Conservation (phyloP, 2,113 vertebrate species). For the Pteruthius melanotis region DNA sequence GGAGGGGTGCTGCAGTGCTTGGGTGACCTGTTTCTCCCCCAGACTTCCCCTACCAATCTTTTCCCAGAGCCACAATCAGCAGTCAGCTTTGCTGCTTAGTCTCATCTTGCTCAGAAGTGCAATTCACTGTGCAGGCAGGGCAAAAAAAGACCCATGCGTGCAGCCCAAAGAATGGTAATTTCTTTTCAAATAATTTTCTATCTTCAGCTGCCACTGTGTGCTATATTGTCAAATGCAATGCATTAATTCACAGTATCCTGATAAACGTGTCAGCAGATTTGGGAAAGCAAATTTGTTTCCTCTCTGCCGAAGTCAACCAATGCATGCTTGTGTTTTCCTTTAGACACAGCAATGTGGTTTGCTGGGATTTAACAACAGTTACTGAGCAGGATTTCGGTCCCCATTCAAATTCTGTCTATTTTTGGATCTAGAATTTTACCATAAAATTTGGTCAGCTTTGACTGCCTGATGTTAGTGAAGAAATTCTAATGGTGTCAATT, state of each 20-base stretch:
- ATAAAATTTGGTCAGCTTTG: neutral
- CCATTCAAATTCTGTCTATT: neutral
- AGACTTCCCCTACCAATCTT: neutral
- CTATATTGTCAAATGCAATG: neutral
- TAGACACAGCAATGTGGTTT: neutral
- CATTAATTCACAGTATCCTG: neutral
- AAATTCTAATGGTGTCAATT: neutral
- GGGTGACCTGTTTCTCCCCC: neutral
- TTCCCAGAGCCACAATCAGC: neutral
- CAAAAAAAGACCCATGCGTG: neutral
- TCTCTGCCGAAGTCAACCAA: neutral
- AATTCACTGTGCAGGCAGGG: neutral
- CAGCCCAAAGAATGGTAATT: neutral
- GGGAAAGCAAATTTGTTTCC: neutral
- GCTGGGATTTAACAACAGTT: constrained; percentile 8
- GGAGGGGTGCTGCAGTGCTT: neutral
- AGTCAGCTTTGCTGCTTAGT: neutral
- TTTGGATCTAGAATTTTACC: neutral
- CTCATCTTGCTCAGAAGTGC: neutral
- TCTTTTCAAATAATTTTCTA: neutral
- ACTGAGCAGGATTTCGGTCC: neutral
- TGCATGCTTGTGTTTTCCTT: neutral
- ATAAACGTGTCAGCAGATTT: constrained; percentile 6
- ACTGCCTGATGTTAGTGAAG: neutral
- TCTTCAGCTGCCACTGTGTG: neutral